These are phyloP conservation scores for Ochlodes sylvanus DNA, from an alignment of 2,888 invertebrate genomes.

Conservation along the genomic window DNA sequence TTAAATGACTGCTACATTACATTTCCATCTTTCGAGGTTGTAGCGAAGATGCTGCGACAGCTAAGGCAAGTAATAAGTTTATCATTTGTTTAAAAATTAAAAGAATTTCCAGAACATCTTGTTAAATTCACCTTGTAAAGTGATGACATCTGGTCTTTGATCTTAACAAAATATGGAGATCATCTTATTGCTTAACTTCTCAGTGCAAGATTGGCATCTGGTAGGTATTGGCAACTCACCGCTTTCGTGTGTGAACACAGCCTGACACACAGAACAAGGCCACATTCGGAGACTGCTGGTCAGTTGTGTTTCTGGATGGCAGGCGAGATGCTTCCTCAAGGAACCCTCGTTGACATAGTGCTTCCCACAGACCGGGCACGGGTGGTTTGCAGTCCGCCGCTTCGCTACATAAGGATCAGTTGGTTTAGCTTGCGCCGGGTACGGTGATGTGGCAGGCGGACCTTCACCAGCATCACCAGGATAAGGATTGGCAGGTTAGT, in stretches of 20 bases:
- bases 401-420: slow-evolving; percentile 95
- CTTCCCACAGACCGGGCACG: slow-evolving; percentile 97
- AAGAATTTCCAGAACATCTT: background rate
- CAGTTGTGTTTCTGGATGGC: slow-evolving; percentile 96
- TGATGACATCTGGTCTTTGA: background rate
- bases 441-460: slow-evolving; percentile 87
- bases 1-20: background rate
- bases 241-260: slow-evolving; percentile 97
- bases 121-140: background rate
- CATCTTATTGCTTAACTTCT: background rate
- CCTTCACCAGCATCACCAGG: slow-evolving; percentile 82
- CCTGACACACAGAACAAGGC: slow-evolving; percentile 98
- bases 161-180: background rate
- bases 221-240: slow-evolving; percentile 84
- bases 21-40: background rate
- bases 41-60: background rate
- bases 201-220: background rate
- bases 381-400: slow-evolving; percentile 97
- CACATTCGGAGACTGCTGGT: slow-evolving; percentile 96
- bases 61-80: background rate
- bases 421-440: slow-evolving; percentile 84
- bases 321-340: slow-evolving; percentile 94
- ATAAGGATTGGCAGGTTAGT: slow-evolving; percentile 72
- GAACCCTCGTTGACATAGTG: slow-evolving; percentile 98
- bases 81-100: background rate